Evolutionary conservation across 2,797 vertebrate genomes (phyloP), one percentile per base, ranked within the genome.

Genomic region (Percopsis omiscomaycus): DNA sequence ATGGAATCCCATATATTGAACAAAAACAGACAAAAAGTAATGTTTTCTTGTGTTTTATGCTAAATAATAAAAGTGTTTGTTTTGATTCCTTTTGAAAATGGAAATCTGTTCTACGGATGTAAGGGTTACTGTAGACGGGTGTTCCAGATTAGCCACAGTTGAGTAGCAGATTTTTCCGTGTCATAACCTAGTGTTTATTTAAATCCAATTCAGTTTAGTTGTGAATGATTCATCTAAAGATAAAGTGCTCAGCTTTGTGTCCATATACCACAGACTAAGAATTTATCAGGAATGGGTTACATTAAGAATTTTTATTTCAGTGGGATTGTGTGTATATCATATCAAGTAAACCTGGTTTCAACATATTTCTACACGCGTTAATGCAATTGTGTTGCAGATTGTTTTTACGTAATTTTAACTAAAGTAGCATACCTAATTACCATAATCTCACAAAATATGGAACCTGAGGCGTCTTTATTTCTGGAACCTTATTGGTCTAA

Each of bases 351-450:
- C 8, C 6, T 15, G 47, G 63, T 68, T 65, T 55, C 49, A 58
- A 54, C 55, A 0, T 14, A 57, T 46, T 59, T 4, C n/a, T 30
- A 5, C 55, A 59, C 45, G 14, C 72, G 64, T 63, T 32, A 58
- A 13, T 51, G 50, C 50, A 16, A 27, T 27, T 6, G 50, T 27
- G 10, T 22, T 22, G 15, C 16, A 10, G 16, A 27, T 16, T 16
- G 11, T 9, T 27, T 51, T 51, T 22, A 22, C 22, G n/a, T 51
- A 51, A 16, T 51, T 51, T 50, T 50, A 50, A 12, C 14, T 9
- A 27, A 22, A 68, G 76, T 73, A 81, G 76, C 74, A 79, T 55
- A 54, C 27, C 27, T 54, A 11, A 75, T 63, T 68, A 67, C 62
- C 50, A 64, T 66, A 74, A 59, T 56, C 3, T 65, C 59, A 53